Percentiles rank a stretch among this genome's conserved stretches.
Conservation (phyloP, 2,113 vertebrate species). For the Arizona elegans region DNA sequence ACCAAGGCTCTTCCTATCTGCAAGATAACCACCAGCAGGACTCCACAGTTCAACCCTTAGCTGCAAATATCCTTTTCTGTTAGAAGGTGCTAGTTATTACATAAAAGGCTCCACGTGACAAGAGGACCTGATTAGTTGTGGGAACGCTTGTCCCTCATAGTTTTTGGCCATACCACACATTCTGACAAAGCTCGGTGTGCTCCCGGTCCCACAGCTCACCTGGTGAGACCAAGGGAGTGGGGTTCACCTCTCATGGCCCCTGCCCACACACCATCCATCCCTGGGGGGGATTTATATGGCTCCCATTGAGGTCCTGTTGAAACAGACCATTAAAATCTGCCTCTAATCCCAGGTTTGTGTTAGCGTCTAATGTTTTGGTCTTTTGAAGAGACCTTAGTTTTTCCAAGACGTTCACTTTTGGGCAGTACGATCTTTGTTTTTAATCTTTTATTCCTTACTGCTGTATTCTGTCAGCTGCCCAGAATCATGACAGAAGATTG, state of each 20-base stretch:
- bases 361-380: neutral
- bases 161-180: neutral
- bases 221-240: neutral
- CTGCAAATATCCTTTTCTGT: too few species aligned
- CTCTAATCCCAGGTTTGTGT: neutral
- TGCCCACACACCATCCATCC: neutral
- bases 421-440: neutral
- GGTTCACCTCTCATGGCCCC: neutral
- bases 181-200: neutral
- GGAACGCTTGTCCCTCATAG: neutral
- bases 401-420: neutral
- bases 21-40: too few species aligned
- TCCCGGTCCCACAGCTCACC: neutral
- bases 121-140: neutral
- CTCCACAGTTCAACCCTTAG: too few species aligned
- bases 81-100: neutral
- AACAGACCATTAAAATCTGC: neutral
- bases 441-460: neutral
- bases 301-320: neutral
- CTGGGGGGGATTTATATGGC: neutral
- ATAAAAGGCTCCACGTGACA: neutral
- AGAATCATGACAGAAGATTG: neutral
- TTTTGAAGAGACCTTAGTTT: neutral
- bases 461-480: neutral
- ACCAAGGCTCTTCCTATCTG: too few species aligned